Evolutionary conservation across 2,113 vertebrate genomes (phyloP).

Genomic region (Macrotus californicus): DNA sequence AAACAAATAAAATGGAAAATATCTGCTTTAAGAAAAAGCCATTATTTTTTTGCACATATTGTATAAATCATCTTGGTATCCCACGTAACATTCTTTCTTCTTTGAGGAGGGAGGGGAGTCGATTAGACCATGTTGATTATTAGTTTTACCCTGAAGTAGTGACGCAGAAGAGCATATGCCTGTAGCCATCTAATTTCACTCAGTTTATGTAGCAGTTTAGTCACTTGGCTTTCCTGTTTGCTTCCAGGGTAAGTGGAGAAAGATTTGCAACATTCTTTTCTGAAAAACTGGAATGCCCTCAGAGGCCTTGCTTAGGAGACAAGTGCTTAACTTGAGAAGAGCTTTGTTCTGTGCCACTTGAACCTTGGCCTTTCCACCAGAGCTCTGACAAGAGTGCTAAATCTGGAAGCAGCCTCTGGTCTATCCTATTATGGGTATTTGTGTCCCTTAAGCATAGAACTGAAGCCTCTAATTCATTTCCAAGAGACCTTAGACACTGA

Average conservation of each 20-base stretch:
- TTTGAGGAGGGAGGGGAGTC: background rate
- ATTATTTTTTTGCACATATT: background rate
- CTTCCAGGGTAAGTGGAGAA: background rate
- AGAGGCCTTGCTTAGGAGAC: slow-evolving; percentile 4
- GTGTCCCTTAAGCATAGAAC: slow-evolving; percentile 28
- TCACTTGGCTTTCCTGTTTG: background rate
- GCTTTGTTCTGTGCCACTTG: slow-evolving; percentile 50
- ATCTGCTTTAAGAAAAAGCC: background rate
- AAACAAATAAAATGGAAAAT: background rate
- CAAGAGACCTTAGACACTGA: background rate
- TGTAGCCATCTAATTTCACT: background rate
- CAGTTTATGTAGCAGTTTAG: background rate
- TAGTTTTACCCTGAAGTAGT: background rate
- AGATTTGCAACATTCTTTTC: background rate
- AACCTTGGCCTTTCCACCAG: slow-evolving; percentile 45
- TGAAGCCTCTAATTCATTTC: slow-evolving; percentile 50
- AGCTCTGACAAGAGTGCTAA: slow-evolving; percentile 52
- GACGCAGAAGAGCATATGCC: background rate
- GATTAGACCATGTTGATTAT: background rate
- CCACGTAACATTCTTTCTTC: background rate
- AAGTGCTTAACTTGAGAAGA: slow-evolving; percentile 30
- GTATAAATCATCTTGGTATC: background rate
- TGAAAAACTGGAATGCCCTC: background rate
- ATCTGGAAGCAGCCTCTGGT: slow-evolving; percentile 18
- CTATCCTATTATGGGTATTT: slow-evolving; percentile 32